Base-by-base conservation (phyloP, 2,113 vertebrate species). In the Alectura lathami region DNA sequence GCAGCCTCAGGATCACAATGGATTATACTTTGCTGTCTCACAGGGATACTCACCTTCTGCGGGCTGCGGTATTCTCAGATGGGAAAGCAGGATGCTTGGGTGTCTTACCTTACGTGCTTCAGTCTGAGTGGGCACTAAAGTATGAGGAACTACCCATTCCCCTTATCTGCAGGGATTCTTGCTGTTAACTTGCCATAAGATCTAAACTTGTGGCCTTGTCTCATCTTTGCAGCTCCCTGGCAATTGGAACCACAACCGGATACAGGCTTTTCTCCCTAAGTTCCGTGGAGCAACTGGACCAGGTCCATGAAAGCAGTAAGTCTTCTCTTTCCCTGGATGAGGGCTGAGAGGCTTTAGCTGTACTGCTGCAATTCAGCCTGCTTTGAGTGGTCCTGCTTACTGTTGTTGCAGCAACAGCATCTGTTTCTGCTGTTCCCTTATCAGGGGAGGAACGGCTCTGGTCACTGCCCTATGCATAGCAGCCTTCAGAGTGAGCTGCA, bases 251-350 rank as follows among this genome's bases (percentile, higher is more conserved):
- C 72, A 98, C 98, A 96, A 97, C 97, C 8, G 99, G 99, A 54
- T 99, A 99, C 97, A 98, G 97, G 94, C 98, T 99, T 83, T 99
- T 99, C 95, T 99, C 99, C 93, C 94, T 99, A 96, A 99, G 98
- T 94, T 98, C 97, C 34, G 99, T 99, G 97, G 99, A 99, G 23
- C 98, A 98, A 27, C 98, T 99, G 97, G 99, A 99, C 96, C 99
- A 99, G 89, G 98, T 99, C 97, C 98, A 99, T 8, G 98, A 99
- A 97, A 99, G 99, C 96, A 98, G 99, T 99, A 94, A 99, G 99
- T 98, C 34, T 75, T 56, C 51, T 81, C 47, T 82, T 86, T 70
- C 15, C 2, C 53, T 56, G 29, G 77, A 26, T 36, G 64, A 13
- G 29, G 36, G 42, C 53, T 8, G 13, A 47, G 36, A 43, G 54